Evolutionary conservation across 2,113 vertebrate species (phyloP).

Genomic region (Corythoichthys intestinalis): DNA sequence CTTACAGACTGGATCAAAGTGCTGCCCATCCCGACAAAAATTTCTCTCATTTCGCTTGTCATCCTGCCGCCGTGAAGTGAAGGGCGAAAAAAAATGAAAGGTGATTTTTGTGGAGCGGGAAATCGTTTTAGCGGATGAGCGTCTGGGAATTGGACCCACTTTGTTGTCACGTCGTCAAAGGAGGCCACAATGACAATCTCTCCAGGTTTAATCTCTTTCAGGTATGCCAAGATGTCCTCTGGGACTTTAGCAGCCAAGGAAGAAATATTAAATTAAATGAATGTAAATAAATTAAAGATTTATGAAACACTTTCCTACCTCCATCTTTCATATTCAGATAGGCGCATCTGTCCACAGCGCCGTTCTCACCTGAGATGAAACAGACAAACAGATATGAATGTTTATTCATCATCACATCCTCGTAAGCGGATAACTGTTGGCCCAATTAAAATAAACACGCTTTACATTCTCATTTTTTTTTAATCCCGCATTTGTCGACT

Average conservation of each 20-base stretch:
- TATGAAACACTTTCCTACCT: conserved; percentile 59
- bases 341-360: conserved; percentile 48
- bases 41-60: conserved; percentile 66
- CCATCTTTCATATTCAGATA: conserved; percentile 71
- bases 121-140: conserved; percentile 12
- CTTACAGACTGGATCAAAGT: conserved; percentile 63
- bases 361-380: conserved; percentile 65
- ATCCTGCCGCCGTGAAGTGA: conserved; percentile 67
- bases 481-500: neutral
- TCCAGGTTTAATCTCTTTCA: conserved; percentile 64
- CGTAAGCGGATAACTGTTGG: neutral
- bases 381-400: neutral
- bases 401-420: conserved; percentile 3
- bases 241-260: neutral
- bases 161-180: conserved; percentile 76
- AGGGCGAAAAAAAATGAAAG: neutral
- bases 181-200: conserved; percentile 78
- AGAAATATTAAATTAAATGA: neutral
- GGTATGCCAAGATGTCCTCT: conserved; percentile 59
- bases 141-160: conserved; percentile 69
- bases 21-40: conserved; percentile 77
- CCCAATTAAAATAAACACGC: neutral
- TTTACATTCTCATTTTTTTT: neutral
- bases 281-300: neutral
- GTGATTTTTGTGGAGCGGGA: conserved; percentile 1